phyloP scores from a whole-genome alignment of 2,113 vertebrate genomes.

The Trogon surrucura region DNA sequence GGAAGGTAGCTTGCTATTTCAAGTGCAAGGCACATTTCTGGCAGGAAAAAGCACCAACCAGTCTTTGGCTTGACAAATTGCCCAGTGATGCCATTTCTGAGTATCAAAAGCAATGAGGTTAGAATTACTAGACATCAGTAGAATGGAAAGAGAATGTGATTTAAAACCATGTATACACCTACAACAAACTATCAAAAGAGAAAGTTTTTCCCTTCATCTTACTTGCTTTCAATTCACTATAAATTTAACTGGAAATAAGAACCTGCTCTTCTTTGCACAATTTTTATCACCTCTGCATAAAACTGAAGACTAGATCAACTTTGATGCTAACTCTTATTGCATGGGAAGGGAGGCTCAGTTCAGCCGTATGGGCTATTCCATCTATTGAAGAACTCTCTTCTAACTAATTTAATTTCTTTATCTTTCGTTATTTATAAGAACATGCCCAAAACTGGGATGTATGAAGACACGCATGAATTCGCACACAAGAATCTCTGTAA shows the following conservation, averaged over 20 bases:
- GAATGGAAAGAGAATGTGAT: background rate
- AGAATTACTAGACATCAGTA: background rate
- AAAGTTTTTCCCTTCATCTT: background rate
- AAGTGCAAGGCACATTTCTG: background rate
- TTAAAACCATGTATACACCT: background rate
- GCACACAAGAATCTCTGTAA: background rate
- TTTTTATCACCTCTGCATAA: background rate
- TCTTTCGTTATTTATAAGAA: background rate
- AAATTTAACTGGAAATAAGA: background rate
- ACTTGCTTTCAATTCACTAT: background rate
- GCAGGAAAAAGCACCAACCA: background rate
- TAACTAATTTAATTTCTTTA: background rate
- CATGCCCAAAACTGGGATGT: rapidly evolving
- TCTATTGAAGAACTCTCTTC: background rate
- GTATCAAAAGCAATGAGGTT: background rate
- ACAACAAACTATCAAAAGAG: background rate
- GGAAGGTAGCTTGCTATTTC: background rate
- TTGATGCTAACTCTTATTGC: background rate
- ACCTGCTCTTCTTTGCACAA: background rate
- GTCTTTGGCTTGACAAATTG: background rate
- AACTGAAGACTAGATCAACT: background rate
- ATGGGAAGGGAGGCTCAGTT: background rate
- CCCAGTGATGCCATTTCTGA: no score
- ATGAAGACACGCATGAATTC: background rate
- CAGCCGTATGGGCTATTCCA: background rate